Conservation (phyloP, 1,140 invertebrate species). For the Choristoneura fumiferana region DNA sequence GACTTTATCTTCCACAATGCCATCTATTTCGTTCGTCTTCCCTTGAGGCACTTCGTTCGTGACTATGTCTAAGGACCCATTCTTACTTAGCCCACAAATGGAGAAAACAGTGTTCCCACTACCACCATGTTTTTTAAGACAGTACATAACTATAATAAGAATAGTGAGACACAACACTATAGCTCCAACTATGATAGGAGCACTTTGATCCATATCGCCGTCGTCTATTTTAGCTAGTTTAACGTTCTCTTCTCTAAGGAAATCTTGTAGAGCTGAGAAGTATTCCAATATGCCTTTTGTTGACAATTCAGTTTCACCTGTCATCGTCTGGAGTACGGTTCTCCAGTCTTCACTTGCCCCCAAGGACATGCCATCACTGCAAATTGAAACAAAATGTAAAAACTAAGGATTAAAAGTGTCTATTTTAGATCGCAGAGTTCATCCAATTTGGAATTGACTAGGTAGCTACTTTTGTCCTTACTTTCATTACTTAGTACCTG, state of each 20-base stretch:
- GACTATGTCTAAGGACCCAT: slow-evolving; percentile 70
- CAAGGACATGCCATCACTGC: slow-evolving; percentile 79
- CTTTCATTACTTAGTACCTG: no score
- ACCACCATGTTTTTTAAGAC: slow-evolving; percentile 55
- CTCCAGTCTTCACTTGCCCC: slow-evolving; percentile 83
- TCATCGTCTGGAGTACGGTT: slow-evolving; percentile 80
- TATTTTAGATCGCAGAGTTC: no score
- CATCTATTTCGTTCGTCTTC: slow-evolving; percentile 49
- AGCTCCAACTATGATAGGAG: slow-evolving; percentile 58
- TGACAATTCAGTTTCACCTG: slow-evolving; percentile 78
- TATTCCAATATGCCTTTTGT: slow-evolving; percentile 72
- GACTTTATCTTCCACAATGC: slow-evolving; percentile 61
- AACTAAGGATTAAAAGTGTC: background rate
- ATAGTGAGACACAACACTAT: slow-evolving; percentile 52
- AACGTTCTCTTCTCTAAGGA: slow-evolving; percentile 57
- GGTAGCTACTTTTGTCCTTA: no score
- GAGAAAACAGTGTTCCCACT: slow-evolving; percentile 44
- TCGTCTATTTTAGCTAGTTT: slow-evolving; percentile 33
- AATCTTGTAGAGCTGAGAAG: slow-evolving; percentile 61
- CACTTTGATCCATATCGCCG: slow-evolving; percentile 57
- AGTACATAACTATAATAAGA: slow-evolving; percentile 60
- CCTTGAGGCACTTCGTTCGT: slow-evolving; percentile 52
- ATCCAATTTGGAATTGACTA: no score
- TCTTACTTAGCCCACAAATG: slow-evolving; percentile 60
- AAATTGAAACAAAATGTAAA: slow-evolving; percentile 27